phyloP scores from a whole-genome alignment of 2,888 invertebrate genomes.

The Chrysopilus asiliformis region DNA sequence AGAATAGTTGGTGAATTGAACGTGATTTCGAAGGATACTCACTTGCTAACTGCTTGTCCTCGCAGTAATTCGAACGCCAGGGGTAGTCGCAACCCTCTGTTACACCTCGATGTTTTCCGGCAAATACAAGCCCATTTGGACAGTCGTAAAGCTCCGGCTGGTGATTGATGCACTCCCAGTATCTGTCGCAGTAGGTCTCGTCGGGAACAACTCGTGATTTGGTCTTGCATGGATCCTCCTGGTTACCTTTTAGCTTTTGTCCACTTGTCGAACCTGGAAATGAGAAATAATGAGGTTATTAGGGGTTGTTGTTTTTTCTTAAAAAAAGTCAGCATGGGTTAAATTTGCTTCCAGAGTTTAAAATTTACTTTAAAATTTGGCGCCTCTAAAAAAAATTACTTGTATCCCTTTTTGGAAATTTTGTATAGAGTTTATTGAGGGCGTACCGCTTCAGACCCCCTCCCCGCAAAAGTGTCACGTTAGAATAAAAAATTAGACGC shows the following conservation, averaged over 20 bases:
- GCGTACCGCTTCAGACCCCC: too few species aligned
- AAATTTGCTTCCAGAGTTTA: too few species aligned
- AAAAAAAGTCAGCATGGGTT: too few species aligned
- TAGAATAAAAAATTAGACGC: too few species aligned
- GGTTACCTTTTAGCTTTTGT: slow-evolving; percentile 26
- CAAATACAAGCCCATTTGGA: slow-evolving; percentile 80
- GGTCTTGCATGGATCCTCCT: slow-evolving; percentile 70
- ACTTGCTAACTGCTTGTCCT: slow-evolving; percentile 64
- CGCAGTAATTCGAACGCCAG: slow-evolving; percentile 79
- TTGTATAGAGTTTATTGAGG: too few species aligned
- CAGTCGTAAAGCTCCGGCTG: slow-evolving; percentile 77
- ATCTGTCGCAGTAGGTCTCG: slow-evolving; percentile 63
- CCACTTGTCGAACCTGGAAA: slow-evolving; percentile 8
- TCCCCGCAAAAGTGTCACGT: too few species aligned
- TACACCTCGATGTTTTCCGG: slow-evolving; percentile 75
- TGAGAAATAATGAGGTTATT: neutral
- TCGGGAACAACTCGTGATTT: slow-evolving; percentile 65
- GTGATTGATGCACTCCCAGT: slow-evolving; percentile 75
- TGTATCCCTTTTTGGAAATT: too few species aligned
- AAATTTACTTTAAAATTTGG: neutral
- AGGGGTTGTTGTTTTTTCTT: too few species aligned
- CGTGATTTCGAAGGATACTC: too few species aligned
- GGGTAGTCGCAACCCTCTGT: slow-evolving; percentile 85
- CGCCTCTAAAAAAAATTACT: neutral
- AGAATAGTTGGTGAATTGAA: too few species aligned